Percentiles rank a stretch among this genome's conserved stretches.
phyloP scores from a whole-genome alignment of 1,140 invertebrate species.

The Drosophila eugracilis region DNA sequence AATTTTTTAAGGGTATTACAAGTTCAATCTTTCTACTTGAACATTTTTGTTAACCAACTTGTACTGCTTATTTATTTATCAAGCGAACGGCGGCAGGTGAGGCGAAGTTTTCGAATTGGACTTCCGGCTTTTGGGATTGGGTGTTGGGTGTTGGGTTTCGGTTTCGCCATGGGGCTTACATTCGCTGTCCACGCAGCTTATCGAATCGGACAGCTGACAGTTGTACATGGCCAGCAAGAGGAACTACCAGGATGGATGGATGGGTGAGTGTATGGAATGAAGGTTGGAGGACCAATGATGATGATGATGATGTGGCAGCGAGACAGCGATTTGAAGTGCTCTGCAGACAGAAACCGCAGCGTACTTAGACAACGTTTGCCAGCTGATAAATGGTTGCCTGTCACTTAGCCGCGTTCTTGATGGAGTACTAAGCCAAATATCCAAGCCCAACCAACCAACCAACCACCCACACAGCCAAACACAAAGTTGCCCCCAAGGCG shows the following conservation, averaged over 20 bases:
- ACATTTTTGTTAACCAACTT: not conserved
- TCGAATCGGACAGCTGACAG: constrained; percentile 73
- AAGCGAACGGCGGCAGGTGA: constrained; percentile 38
- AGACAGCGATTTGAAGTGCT: constrained; percentile 56
- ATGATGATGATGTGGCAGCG: constrained; percentile 28
- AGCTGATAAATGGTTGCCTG: constrained; percentile 75
- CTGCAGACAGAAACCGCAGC: constrained; percentile 61
- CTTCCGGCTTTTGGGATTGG: constrained; percentile 13
- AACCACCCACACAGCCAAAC: not conserved
- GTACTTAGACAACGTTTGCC: constrained; percentile 59
- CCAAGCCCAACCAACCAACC: not conserved
- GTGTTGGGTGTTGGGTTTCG: constrained; percentile 22
- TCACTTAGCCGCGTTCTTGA: constrained; percentile 37
- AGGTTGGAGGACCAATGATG: not conserved
- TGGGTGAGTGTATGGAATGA: constrained; percentile 1
- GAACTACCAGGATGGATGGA: constrained; percentile 5
- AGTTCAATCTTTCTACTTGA: not conserved
- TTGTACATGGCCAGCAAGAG: constrained; percentile 9
- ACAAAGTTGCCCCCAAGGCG: constrained; percentile 16
- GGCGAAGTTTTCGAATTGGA: constrained; percentile 13
- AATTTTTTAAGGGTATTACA: not conserved
- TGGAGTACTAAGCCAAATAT: constrained; percentile 19
- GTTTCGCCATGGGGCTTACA: constrained; percentile 16
- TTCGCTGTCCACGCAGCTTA: constrained; percentile 51
- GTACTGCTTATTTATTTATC: constrained; percentile 53